Evolutionary conservation across 2,888 invertebrate genomes (phyloP), one percentile per base, ranked within the genome.

Genomic region (Melanostoma mellinum): DNA sequence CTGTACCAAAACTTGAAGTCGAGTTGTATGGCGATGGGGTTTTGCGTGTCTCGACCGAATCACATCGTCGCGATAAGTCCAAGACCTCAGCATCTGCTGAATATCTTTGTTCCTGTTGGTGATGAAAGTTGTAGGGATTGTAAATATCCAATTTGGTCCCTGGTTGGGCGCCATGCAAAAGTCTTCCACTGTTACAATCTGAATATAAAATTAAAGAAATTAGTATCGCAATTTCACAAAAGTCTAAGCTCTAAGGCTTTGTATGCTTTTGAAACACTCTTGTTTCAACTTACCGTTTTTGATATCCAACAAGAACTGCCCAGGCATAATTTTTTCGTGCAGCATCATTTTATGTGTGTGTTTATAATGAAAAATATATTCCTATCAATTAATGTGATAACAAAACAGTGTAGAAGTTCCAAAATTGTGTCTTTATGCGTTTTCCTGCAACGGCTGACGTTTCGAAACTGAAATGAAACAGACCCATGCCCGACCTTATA

Each of bases 61-160:
- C 90, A 63, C 89, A 89, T 58, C 90, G 90, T 1, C 90, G 87
- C 1, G 91, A 92, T n/a, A 91, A 87, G 86, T 91, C 91, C 55
- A 91, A 86, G 6, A 89, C 91, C 85, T 89, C 89, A 4, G 87
- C 85, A 8, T 88, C 85, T 30, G 67, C 67, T 32, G 56, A 5
- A 40, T 38, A 63, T 3, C 63, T 9, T 32, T 50, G 48, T 30
- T 38, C 48, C 40, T 81, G 65, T 48, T 52, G 46, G 4, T 58
- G 67, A 32, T 60, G 44, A 8, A 46, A n/a, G 48, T 35, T 89
- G 71, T 90, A 90, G 52, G 89, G 87, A 30, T 88, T 85, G 71
- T 90, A 90, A 44, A 89, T 85, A 85, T 90, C 90, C 87, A 89
- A 85, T 87, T 89, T 88, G 4, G 69, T 9, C 2, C 79, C 42